Evolutionary conservation across 92 coral and sea anemone genomes (phyloP).

Genomic region (Phenganax stokvisi): DNA sequence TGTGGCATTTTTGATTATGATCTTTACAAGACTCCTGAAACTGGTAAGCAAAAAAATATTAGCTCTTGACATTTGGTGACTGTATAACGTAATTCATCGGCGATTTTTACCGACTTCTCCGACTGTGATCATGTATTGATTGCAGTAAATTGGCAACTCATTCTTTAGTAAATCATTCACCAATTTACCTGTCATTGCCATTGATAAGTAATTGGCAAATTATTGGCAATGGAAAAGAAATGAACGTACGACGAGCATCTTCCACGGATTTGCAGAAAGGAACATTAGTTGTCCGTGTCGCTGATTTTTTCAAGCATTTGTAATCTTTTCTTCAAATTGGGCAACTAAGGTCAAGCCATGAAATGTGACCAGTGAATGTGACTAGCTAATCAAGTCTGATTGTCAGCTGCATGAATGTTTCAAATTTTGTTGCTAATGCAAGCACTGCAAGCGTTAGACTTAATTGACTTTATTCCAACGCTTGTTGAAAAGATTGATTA

Average conservation of each 20-base stretch:
- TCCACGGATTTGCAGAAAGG: slow-evolving; percentile 7
- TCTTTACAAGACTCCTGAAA: no score
- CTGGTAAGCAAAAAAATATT: no score
- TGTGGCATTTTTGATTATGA: no score
- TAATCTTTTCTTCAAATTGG: slow-evolving; percentile 23
- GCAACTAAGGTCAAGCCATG: slow-evolving; percentile 9
- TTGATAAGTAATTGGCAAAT: no score
- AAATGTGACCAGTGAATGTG: neutral
- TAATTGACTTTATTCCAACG: slow-evolving; percentile 26
- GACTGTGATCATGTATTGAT: no score
- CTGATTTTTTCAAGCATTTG: neutral
- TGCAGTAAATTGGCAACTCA: no score
- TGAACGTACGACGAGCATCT: slow-evolving; percentile 14
- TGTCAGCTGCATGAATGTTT: neutral
- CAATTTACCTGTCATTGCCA: no score
- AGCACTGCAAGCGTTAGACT: neutral
- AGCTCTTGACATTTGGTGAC: no score
- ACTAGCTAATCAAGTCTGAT: neutral
- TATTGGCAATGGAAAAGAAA: no score
- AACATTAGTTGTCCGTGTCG: neutral
- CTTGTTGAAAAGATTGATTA: slow-evolving; percentile 33
- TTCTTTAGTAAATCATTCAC: no score
- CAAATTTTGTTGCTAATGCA: slow-evolving; percentile 20
- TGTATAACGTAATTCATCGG: no score
- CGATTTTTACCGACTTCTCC: no score